Base-by-base conservation (phyloP, 2,113 vertebrate species). In the Cyprinodon variegatus region DNA sequence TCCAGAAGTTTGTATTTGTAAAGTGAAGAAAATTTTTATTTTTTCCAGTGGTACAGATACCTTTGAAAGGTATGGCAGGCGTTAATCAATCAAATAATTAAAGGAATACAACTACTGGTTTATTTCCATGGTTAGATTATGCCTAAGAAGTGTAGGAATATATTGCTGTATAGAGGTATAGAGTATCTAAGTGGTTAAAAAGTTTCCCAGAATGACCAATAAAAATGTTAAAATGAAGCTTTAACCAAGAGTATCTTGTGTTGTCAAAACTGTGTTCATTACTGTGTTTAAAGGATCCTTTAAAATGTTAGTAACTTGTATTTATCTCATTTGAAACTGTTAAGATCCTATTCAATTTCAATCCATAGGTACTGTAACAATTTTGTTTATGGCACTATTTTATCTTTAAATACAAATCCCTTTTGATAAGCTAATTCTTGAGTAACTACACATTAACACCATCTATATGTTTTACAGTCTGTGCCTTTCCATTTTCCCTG, bases 401-500 rank as follows among this genome's bases (percentile, higher is more conserved):
- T 12, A 48, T 79, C 63, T 46, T 46, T 3, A 13, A 81, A 57
- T 45, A 29, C 70, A n/a, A 80, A 59, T 37, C n/a, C 68, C 70
- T 72, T 20, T 17, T 68, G 57, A 61, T 45, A 64, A 40, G 69
- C 57, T 37, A 29, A 67, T 67, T 40, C 4, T 53, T 74, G 61
- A 72, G 73, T 73, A 39, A 62, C 65, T 39, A 36, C 39, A 64
- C 37, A 41, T n/a, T 9, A 66, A 45, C 41, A 17, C 7, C 1
- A 46, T 81, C 68, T 63, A 29, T 22, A 12, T 57, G 60, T 59
- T 77, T 72, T 61, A 70, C 66, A 63, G n/a, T 71, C 46, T 53
- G 48, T 66, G 48, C 61, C 20, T 65, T 17, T 50, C 70, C 65
- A 70, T 72, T 69, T 37, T 65, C 29, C 77, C 60, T 83, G 60